Conservation (phyloP, 2,113 vertebrate genomes). For the Poecilia latipinna region DNA sequence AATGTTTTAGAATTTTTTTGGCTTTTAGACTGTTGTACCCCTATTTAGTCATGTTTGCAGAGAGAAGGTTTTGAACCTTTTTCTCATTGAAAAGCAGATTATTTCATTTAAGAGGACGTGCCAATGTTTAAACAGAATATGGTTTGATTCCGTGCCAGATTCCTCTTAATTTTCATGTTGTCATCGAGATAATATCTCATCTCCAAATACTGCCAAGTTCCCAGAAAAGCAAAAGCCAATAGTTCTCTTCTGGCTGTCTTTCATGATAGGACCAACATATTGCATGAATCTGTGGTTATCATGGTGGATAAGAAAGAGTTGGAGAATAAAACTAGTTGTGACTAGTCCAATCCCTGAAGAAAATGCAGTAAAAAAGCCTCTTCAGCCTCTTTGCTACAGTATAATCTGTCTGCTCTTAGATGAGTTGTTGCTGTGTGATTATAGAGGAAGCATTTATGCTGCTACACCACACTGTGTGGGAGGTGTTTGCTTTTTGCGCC, state of each 20-base stretch:
- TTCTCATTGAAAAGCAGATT: background rate
- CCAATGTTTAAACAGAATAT: too few relatives aligned
- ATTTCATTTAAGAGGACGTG: too few relatives aligned
- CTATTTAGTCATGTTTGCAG: background rate
- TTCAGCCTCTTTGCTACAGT: slow-evolving; percentile 5
- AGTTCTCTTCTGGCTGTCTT: background rate
- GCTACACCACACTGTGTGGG: slow-evolving; percentile 45
- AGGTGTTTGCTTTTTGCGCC: slow-evolving; percentile 53
- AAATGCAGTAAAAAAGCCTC: slow-evolving; percentile 26
- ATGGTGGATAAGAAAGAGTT: slow-evolving; percentile 24
- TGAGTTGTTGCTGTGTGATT: slow-evolving; percentile 58
- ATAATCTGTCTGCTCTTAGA: slow-evolving; percentile 61
- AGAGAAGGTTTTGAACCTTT: background rate
- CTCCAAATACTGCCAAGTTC: background rate
- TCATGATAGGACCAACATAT: slow-evolving; percentile 31
- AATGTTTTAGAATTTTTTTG: background rate
- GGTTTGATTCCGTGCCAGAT: background rate
- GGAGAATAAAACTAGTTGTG: slow-evolving; percentile 27
- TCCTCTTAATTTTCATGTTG: background rate
- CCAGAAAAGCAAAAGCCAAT: background rate
- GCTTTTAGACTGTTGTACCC: background rate
- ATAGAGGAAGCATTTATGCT: slow-evolving; percentile 56
- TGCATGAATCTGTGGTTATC: slow-evolving; percentile 1
- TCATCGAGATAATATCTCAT: background rate
- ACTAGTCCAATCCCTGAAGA: background rate